These are phyloP conservation scores for Limnephilus auricula DNA, from an alignment of 2,888 invertebrate genomes.

Conservation along the genomic window DNA sequence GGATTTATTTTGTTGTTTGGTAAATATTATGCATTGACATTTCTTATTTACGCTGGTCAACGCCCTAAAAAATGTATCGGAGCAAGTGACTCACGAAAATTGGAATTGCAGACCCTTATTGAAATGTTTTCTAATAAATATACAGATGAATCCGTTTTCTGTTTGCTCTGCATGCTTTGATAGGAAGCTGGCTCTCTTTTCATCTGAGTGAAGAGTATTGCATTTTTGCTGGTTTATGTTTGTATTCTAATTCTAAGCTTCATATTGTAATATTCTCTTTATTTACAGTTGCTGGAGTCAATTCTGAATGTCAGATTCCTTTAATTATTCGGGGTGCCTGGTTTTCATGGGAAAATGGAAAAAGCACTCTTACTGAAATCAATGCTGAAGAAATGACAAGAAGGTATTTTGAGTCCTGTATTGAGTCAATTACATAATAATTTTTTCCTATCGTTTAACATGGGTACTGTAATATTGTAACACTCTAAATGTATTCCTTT, in stretches of 20 bases:
- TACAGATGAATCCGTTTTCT: background rate
- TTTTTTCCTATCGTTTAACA: background rate
- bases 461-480: background rate
- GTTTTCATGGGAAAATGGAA: conserved; percentile 94
- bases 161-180: background rate
- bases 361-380: conserved; percentile 89
- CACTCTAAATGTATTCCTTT: conserved; percentile 65
- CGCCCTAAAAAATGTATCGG: conserved; percentile 18
- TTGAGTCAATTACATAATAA: background rate
- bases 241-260: background rate
- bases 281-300: conserved; percentile 56
- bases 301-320: conserved; percentile 84
- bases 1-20: conserved; percentile 32
- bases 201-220: background rate
- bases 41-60: conserved; percentile 32
- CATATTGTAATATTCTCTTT: background rate
- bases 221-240: background rate
- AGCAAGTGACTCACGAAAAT: conserved; percentile 13
- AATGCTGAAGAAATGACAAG: conserved; percentile 88
- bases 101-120: background rate
- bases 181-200: background rate
- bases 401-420: conserved; percentile 70
- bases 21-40: background rate
- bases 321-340: conserved; percentile 89
- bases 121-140: background rate